Evolutionary conservation across 2,113 vertebrate genomes (phyloP).

Genomic region (Bostrychus sinensis): DNA sequence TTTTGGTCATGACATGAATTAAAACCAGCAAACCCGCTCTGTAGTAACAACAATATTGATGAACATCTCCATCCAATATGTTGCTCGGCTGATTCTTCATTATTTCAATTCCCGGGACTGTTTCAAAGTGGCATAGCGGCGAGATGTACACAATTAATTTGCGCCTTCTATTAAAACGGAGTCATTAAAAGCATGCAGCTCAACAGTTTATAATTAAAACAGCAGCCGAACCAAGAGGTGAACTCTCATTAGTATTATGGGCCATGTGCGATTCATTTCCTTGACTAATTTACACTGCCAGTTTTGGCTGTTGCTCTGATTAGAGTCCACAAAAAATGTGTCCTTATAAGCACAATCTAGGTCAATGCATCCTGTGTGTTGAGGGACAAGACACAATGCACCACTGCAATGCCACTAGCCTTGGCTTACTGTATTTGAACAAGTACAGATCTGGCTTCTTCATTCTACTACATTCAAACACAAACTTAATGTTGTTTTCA

Average conservation of each 20-base stretch:
- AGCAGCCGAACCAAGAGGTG: constrained; percentile 51
- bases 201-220: constrained; percentile 77
- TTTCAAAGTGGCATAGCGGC: constrained; percentile 50
- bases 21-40: constrained; percentile 27
- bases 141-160: constrained; percentile 71
- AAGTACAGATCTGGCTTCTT: too few species aligned
- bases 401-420: not conserved
- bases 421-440: not conserved
- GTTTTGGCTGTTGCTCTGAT: constrained; percentile 16
- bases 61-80: constrained; percentile 75
- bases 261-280: constrained; percentile 58
- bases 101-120: constrained; percentile 68
- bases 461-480: too few species aligned
- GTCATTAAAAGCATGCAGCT: constrained; percentile 74
- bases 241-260: constrained; percentile 71
- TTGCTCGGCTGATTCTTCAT: constrained; percentile 80
- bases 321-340: not conserved
- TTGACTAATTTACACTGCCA: constrained; percentile 55
- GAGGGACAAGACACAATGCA: constrained; percentile 1
- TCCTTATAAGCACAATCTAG: not conserved
- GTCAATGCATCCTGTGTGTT: constrained; percentile 14
- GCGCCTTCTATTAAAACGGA: constrained; percentile 73
- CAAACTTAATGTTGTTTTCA: too few species aligned
- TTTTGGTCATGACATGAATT: constrained; percentile 33
- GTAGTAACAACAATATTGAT: constrained; percentile 57